A percentile compares a stretch with the other conserved stretches of the same genome.
Conservation (phyloP, 2,113 vertebrate species). For the Poeciliopsis retropinna region DNA sequence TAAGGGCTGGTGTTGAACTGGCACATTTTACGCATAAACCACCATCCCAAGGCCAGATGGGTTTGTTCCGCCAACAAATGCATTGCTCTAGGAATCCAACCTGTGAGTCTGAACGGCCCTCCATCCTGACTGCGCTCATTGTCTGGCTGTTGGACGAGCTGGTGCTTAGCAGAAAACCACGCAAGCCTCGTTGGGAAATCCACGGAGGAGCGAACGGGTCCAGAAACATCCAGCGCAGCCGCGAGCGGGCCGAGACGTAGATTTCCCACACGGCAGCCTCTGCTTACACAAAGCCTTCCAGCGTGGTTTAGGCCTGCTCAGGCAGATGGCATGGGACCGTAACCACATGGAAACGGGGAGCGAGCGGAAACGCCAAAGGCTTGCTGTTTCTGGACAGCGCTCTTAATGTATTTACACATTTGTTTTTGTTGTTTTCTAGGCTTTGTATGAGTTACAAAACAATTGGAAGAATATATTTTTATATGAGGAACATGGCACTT, state of each 20-base stretch:
- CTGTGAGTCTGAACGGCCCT: constrained; percentile 26
- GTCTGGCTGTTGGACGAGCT: constrained; percentile 62
- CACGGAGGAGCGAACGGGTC: constrained; percentile 65
- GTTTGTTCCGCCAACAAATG: not conserved
- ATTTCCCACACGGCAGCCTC: constrained; percentile 74
- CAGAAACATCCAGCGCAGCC: constrained; percentile 71
- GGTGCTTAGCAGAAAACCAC: constrained; percentile 49
- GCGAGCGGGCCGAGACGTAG: constrained; percentile 64
- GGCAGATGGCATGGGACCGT: constrained; percentile 71
- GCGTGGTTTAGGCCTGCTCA: constrained; percentile 70
- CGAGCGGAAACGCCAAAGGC: constrained; percentile 66
- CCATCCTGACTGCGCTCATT: constrained; percentile 46
- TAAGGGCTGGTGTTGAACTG: constrained; percentile 39
- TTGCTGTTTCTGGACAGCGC: constrained; percentile 74
- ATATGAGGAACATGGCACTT: constrained; percentile 82
- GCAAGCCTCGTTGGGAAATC: constrained; percentile 55
- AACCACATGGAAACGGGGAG: constrained; percentile 65
- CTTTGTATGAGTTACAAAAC: constrained; percentile 74
- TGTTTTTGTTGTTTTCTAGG: constrained; percentile 73
- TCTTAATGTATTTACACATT: constrained; percentile 70
- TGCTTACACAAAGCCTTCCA: constrained; percentile 77
- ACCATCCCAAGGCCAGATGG: not conserved
- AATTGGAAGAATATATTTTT: constrained; percentile 83
- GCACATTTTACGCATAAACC: not conserved
- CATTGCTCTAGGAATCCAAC: constrained; percentile 39